These are phyloP conservation scores for Linurgus olivaceus DNA, from an alignment of 2,797 vertebrate species.

Conservation along the genomic window DNA sequence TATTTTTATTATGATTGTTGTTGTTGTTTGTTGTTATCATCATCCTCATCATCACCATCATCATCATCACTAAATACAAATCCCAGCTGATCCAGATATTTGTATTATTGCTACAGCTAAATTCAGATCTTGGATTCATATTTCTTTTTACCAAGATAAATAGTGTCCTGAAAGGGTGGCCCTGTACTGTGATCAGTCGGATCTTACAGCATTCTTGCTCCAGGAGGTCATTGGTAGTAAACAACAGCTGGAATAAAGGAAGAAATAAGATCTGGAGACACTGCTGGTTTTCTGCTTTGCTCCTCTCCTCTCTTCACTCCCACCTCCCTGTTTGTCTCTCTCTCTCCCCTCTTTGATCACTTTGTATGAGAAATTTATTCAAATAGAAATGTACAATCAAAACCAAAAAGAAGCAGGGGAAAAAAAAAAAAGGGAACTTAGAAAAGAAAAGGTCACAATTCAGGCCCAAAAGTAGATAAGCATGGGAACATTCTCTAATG, in stretches of 20 bases:
- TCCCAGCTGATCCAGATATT: neutral
- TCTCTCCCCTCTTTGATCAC: neutral
- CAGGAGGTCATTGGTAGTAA: neutral
- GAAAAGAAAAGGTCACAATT: neutral
- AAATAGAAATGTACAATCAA: neutral
- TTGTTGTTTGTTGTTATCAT: neutral
- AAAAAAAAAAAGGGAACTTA: neutral
- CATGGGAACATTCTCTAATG: neutral
- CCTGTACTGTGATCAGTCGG: neutral
- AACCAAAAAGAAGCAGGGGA: neutral
- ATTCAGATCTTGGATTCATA: neutral
- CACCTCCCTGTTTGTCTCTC: neutral
- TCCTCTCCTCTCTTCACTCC: neutral
- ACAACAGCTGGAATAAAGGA: neutral
- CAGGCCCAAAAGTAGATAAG: neutral
- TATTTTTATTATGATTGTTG: neutral
- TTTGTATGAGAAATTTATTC: neutral
- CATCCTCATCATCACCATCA: neutral
- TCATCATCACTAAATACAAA: neutral
- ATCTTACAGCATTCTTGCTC: neutral
- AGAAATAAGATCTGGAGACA: neutral
- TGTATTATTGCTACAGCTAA: neutral
- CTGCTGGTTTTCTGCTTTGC: neutral
- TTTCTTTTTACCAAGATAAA: neutral
- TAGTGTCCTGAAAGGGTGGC: neutral